Conservation (phyloP, 2,797 vertebrate genomes). For the Garrulus glandarius region DNA sequence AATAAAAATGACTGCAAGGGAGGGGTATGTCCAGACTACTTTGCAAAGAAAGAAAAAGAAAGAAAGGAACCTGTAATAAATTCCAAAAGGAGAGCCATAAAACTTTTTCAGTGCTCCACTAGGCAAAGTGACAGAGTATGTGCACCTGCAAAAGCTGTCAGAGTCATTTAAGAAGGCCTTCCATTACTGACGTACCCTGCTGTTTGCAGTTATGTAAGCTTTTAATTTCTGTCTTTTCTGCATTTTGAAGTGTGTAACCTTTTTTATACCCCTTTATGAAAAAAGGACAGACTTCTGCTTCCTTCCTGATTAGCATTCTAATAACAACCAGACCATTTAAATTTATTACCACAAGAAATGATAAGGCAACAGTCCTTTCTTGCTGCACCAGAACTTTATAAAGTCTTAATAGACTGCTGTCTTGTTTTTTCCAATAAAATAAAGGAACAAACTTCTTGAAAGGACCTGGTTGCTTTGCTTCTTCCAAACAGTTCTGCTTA, state of each 20-base stretch:
- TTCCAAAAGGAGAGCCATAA: constrained; percentile 84
- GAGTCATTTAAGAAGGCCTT: constrained; percentile 50
- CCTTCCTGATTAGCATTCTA: constrained; percentile 71
- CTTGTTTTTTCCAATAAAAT: background rate
- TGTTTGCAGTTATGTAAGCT: constrained; percentile 65
- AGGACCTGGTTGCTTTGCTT: background rate
- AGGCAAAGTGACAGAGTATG: constrained; percentile 59
- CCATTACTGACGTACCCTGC: constrained; percentile 27
- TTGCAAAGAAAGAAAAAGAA: constrained; percentile 66
- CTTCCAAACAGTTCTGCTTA: background rate
- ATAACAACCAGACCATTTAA: constrained; percentile 70
- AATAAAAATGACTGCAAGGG: constrained; percentile 82
- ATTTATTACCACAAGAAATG: constrained; percentile 21
- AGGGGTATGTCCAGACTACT: constrained; percentile 66
- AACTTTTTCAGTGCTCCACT: constrained; percentile 67
- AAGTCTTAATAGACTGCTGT: constrained; percentile 34
- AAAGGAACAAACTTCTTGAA: background rate
- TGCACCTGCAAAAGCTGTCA: constrained; percentile 80
- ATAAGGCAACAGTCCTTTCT: background rate
- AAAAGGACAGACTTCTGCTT: constrained; percentile 66
- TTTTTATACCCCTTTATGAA: constrained; percentile 80
- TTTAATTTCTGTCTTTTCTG: constrained; percentile 71
- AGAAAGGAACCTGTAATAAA: constrained; percentile 82
- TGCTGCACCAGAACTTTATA: constrained; percentile 24
- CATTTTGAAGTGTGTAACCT: constrained; percentile 63